Conservation (phyloP, 2,888 invertebrate species). For the Trissolcus japonicus region DNA sequence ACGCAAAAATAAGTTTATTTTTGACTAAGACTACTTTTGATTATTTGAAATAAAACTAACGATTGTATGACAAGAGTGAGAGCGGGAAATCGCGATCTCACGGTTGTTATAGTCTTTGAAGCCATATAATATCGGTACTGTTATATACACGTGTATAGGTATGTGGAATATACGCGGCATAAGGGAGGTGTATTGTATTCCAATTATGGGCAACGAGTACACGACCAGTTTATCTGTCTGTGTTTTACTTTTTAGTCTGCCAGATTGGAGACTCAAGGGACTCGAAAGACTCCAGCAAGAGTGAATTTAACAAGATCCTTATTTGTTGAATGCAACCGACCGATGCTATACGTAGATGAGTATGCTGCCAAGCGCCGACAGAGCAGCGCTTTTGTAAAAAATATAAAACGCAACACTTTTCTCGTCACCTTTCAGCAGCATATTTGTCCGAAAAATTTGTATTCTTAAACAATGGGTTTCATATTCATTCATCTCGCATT, state of each 20-base stretch:
- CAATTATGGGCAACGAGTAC: slow-evolving; percentile 59
- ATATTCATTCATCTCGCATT: no score
- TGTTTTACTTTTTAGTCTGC: slow-evolving; percentile 39
- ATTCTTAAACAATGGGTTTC: no score
- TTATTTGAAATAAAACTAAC: background rate
- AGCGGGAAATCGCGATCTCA: slow-evolving; percentile 34
- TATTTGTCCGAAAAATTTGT: slow-evolving; percentile 11
- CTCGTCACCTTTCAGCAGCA: slow-evolving; percentile 61
- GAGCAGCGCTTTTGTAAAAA: slow-evolving; percentile 53
- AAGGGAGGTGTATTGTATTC: slow-evolving; percentile 54
- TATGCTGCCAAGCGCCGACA: slow-evolving; percentile 58
- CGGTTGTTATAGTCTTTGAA: slow-evolving; percentile 46
- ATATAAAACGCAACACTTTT: slow-evolving; percentile 48
- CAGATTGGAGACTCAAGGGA: slow-evolving; percentile 46
- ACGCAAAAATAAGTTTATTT: background rate
- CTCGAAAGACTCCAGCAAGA: slow-evolving; percentile 57
- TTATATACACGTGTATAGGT: slow-evolving; percentile 56
- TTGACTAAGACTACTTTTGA: background rate
- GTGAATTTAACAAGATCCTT: slow-evolving; percentile 69
- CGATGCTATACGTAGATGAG: slow-evolving; percentile 54
- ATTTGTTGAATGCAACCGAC: slow-evolving; percentile 65
- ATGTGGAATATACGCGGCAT: slow-evolving; percentile 37
- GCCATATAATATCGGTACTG: slow-evolving; percentile 40
- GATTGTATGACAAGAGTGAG: background rate
- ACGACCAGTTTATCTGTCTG: slow-evolving; percentile 51